A percentile compares a stretch with the other conserved stretches of the same genome.
Evolutionary conservation across 2,113 vertebrate species (phyloP).

Genomic region (Colaptes auratus): DNA sequence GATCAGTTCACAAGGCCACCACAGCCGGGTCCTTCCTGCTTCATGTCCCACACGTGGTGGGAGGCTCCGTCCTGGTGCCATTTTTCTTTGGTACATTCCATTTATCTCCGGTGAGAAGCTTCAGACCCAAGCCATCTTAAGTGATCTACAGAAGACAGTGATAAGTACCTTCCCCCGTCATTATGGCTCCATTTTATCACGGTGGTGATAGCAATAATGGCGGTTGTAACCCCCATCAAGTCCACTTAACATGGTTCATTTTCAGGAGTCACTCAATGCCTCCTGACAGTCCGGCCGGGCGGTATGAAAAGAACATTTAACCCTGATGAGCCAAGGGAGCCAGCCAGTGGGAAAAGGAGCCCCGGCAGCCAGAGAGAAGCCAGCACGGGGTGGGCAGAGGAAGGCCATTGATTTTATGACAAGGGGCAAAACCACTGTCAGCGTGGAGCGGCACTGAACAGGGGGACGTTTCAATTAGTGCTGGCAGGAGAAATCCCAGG

Average conservation of each 20-base stretch:
- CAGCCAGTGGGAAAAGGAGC: slow-evolving; percentile 72
- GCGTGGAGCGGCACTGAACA: slow-evolving; percentile 68
- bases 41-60: fast-evolving
- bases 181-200: slow-evolving; percentile 76
- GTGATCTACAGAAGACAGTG: slow-evolving; percentile 74
- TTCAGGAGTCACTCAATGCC: slow-evolving; percentile 75
- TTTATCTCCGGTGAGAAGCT: slow-evolving; percentile 73
- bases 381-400: neutral
- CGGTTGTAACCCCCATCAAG: slow-evolving; percentile 77
- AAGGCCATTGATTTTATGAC: slow-evolving; percentile 92
- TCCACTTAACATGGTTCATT: slow-evolving; percentile 79
- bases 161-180: slow-evolving; percentile 77
- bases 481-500: slow-evolving; percentile 23
- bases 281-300: slow-evolving; percentile 79
- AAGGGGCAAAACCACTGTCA: slow-evolving; percentile 88
- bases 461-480: slow-evolving; percentile 89
- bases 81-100: slow-evolving; percentile 66
- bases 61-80: neutral
- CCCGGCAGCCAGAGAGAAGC: slow-evolving; percentile 70
- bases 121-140: slow-evolving; percentile 72
- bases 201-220: slow-evolving; percentile 75
- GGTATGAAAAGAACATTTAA: slow-evolving; percentile 89
- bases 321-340: slow-evolving; percentile 77
- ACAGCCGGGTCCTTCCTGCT: fast-evolving
- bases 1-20: fast-evolving